phyloP scores from a whole-genome alignment of 2,113 vertebrate genomes.

The Philantomba maxwellii region DNA sequence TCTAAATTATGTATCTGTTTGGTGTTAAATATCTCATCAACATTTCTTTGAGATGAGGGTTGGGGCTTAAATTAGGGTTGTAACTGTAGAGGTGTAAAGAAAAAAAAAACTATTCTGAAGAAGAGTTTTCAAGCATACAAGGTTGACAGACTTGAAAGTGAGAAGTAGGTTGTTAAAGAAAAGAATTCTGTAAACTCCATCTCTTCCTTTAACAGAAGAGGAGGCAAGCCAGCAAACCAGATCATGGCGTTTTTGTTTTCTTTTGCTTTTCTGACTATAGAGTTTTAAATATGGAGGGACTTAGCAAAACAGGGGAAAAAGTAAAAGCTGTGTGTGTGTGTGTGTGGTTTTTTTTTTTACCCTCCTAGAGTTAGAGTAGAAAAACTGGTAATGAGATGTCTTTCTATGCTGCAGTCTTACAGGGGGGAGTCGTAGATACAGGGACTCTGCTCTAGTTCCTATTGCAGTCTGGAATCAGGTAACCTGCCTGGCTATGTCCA shows the following conservation, averaged over 20 bases:
- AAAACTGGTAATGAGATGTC: not conserved
- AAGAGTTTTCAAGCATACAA: constrained; percentile 6
- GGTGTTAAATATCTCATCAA: not conserved
- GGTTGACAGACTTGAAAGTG: not conserved
- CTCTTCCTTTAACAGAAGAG: not conserved
- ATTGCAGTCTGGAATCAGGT: not conserved
- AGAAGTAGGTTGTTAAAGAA: not conserved
- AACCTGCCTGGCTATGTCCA: not conserved
- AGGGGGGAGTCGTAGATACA: no score
- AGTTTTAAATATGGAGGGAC: not conserved
- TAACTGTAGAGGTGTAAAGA: not conserved
- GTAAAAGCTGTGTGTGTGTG: no score
- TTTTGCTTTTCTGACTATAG: not conserved
- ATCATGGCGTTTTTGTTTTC: not conserved
- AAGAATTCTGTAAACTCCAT: not conserved
- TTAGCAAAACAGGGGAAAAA: not conserved
- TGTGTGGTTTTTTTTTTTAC: no score
- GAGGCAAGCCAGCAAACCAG: not conserved
- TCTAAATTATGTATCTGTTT: not conserved
- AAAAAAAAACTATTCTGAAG: not conserved
- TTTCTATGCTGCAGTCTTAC: not conserved
- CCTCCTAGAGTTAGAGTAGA: not conserved
- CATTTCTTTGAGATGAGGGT: not conserved
- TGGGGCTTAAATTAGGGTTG: not conserved
- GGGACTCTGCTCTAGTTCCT: not conserved